Base-by-base conservation (phyloP, 2,797 vertebrate species). In the Alauda arvensis region DNA sequence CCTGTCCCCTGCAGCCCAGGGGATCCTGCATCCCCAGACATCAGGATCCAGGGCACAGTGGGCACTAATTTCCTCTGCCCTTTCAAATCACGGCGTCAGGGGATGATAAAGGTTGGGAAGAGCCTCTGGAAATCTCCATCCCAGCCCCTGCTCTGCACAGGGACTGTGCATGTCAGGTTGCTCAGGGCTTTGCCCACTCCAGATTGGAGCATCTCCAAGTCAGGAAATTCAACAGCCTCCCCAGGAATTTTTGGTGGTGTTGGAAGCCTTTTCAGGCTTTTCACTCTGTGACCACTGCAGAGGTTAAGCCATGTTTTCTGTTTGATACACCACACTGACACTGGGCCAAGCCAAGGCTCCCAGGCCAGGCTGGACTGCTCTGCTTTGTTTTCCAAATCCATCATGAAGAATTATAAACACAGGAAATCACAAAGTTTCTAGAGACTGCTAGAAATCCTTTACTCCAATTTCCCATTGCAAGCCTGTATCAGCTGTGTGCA, bases 401-500 rank as follows among this genome's bases (percentile, higher is more conserved):
- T 48, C 37, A 77, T 15, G 62, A 43, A 42, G 34, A 57, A 46
- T 55, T 85, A 39, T 3, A 69, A 39, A 42, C 45, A 45, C 16
- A 31, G 40, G 29, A 71, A 89, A 37, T 10, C 37, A 52, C 23
- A 67, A 43, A 65, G 18, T 20, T 70, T 62, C n/a, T 33, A 71
- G 26, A 52, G 42, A 7, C 19, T 45, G 3, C 3, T 48, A 15
- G 8, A 12, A 14, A 9, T n/a, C 46, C 28, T 51, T 20, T 8
- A 26, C 12, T 40, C 26, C 1, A 2, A 5, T 75, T 75, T 66
- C 46, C 31, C 39, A 18, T 26, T 63, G 42, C 26, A 59, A 65
- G 12, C 24, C n/a, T 21, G 1, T 19, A 17, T 45, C 52, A 42
- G n/a, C 12, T 53, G 2, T 8, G 26, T 0, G 1, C 10, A 42